Evolutionary conservation across 2,113 vertebrate species (phyloP), one percentile per base, ranked within the genome.

Genomic region (Gobius niger): DNA sequence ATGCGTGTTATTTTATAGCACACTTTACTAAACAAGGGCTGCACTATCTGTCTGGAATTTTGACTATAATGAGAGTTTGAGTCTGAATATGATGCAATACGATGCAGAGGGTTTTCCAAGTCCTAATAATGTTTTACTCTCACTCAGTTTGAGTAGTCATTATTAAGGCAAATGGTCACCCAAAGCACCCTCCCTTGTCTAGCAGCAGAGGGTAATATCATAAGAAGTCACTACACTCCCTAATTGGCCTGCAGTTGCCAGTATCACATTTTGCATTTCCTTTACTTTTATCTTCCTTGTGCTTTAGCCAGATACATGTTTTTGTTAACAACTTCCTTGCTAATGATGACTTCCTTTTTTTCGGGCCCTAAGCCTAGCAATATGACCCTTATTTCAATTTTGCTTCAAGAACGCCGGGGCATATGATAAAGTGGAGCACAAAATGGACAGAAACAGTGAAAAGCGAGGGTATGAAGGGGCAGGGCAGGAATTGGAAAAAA

Each of bases 161-260:
- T 72, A 84, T n/a, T 47, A 63, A 82, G 75, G 73, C 67, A 83
- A 84, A 85, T 68, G 82, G 63, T 80, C 82, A 83, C 83, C 70
- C 70, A 50, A 75, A 83, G 82, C 79, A 79, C 78, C 80, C 53
- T 78, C 56, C 74, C 78, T 75, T 60, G 65, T 52, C 71, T 34
- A 64, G 70, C 77, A 72, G 63, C 61, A 71, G 47, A 51, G 11
- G 16, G 65, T 40, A 16, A 49, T 50, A 72, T 44, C 68, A 82
- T 76, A 73, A 78, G 50, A 47, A 65, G 0, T 63, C 42, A 65
- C 67, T 51, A 79, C 66, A 65, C 78, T 52, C 70, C 42, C 73
- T 81, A 82, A 83, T 87, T 80, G 76, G 82, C 56, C 70, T 24
- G 66, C 24, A 34, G 41, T 51, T 65, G 72, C 65, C 68, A 62